Base-by-base conservation (phyloP, 1,140 invertebrate genomes). In the Halesus radiatus region DNA sequence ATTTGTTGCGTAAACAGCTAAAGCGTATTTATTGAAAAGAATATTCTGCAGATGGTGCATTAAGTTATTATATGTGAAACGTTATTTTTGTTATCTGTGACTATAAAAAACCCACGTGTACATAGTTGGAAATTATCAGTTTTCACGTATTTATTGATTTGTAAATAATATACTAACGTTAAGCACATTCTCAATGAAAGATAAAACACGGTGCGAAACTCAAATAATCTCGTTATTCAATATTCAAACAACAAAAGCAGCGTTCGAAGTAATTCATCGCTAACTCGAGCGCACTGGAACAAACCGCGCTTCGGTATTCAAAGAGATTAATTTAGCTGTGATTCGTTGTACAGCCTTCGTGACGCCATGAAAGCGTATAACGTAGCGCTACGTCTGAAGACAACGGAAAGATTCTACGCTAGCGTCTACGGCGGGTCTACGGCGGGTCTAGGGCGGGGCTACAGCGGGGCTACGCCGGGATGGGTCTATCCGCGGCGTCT, bases 391-490 rank as follows among this genome's bases (percentile, higher is more conserved):
- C 6, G 18, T 3, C 73, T 29, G 80, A 72, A 81, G 80, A 72
- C 80, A 81, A 62, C 75, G 54, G 75, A 73, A 81, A 81, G 80
- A 74, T 72, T 72, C 52, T 52, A 60, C n/a, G 45, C 72, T 29
- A 18, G 75, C 72, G 52, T 80, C 74, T 45, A 45, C 37, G 37
- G 8, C 18, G 56, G 3, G 74, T 56, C 79, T 45, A 45, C 37
- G 37, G 8, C 18, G 56, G 3, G 74, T 56, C 79, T 66, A 75
- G 58, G 78, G 8, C 72, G 70, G 54, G 70, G 45, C 78, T 76
- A 64, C 78, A 23, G 32, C 32, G 32, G 32, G 7, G 32, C 32
- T 32, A 32, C 32, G 60, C 26, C 20, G 26, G 4, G 20, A 13
- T 26, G 22, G 2, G 62, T 66, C 62, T 26, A 66, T 13, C 37